A percentile compares a stretch with the other conserved stretches of the same genome.
Conservation (phyloP, 2,797 vertebrate genomes). For the Anabas testudineus region DNA sequence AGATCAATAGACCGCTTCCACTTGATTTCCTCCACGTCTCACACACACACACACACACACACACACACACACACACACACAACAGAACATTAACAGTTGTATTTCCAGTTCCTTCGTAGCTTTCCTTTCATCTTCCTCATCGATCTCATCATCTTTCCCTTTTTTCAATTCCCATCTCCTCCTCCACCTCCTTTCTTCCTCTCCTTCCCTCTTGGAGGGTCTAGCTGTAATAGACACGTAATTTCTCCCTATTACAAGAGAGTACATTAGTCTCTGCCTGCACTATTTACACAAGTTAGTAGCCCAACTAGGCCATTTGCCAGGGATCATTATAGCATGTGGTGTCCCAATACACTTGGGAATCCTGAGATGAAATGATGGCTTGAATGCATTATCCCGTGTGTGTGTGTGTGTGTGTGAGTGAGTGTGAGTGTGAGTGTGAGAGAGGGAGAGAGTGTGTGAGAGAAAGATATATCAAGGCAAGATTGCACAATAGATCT, state of each 20-base stretch:
- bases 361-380: constrained; percentile 84
- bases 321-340: constrained; percentile 89
- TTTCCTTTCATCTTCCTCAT: constrained; percentile 81
- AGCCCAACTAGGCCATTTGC: constrained; percentile 88
- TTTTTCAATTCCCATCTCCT: not conserved
- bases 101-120: not conserved
- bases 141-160: constrained; percentile 37
- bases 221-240: constrained; percentile 63
- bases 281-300: constrained; percentile 94
- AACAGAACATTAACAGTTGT: not conserved
- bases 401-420: constrained; percentile 27
- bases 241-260: constrained; percentile 72
- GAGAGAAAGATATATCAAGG: constrained; percentile 67
- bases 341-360: constrained; percentile 87
- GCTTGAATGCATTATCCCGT: constrained; percentile 86
- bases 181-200: constrained; percentile 23
- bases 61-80: not conserved
- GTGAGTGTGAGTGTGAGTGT: constrained; percentile 25
- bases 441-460: constrained; percentile 5
- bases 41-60: not conserved
- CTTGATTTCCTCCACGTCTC: constrained; percentile 1
- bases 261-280: constrained; percentile 74
- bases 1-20: not conserved
- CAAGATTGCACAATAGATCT: constrained; percentile 68
- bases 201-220: constrained; percentile 37